These are phyloP conservation scores for Pyrocoelia pectoralis DNA, from an alignment of 2,888 invertebrate genomes.

Conservation along the genomic window DNA sequence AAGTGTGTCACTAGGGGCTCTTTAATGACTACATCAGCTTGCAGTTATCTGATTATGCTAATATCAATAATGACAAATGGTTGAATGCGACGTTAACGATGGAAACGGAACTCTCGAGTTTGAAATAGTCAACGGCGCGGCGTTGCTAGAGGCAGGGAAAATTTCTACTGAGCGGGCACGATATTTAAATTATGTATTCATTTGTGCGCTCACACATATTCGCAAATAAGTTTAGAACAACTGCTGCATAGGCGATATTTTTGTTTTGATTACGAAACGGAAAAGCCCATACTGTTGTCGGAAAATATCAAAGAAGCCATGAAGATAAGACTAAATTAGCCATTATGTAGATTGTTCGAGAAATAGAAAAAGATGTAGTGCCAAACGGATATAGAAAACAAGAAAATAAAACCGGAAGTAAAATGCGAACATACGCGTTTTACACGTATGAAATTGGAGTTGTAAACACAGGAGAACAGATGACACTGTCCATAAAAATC, in stretches of 20 bases:
- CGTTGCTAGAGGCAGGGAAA: constrained; percentile 24
- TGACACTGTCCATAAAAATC: constrained; percentile 60
- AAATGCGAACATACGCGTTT: constrained; percentile 31
- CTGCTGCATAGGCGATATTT: constrained; percentile 14
- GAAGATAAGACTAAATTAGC: constrained; percentile 15
- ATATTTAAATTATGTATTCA: constrained; percentile 36
- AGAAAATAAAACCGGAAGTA: constrained; percentile 22
- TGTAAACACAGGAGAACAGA: constrained; percentile 56
- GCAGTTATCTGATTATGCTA: constrained; percentile 36
- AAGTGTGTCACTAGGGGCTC: constrained; percentile 23
- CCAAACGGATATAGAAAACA: constrained; percentile 21
- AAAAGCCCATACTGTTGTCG: constrained; percentile 12
- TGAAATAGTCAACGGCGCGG: constrained; percentile 26
- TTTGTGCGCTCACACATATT: constrained; percentile 24
- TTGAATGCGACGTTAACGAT: constrained; percentile 34
- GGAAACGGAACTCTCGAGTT: constrained; percentile 33
- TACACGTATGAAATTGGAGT: constrained; percentile 49
- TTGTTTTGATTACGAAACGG: constrained; percentile 23
- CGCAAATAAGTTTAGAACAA: not conserved
- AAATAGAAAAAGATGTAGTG: constrained; percentile 16
- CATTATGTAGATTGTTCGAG: constrained; percentile 23
- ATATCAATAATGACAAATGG: constrained; percentile 35
- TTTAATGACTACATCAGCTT: constrained; percentile 33
- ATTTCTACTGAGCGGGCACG: constrained; percentile 29
- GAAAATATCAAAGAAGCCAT: not conserved